These are phyloP conservation scores for Promerops cafer DNA, from an alignment of 2,113 vertebrate species.

Conservation along the genomic window DNA sequence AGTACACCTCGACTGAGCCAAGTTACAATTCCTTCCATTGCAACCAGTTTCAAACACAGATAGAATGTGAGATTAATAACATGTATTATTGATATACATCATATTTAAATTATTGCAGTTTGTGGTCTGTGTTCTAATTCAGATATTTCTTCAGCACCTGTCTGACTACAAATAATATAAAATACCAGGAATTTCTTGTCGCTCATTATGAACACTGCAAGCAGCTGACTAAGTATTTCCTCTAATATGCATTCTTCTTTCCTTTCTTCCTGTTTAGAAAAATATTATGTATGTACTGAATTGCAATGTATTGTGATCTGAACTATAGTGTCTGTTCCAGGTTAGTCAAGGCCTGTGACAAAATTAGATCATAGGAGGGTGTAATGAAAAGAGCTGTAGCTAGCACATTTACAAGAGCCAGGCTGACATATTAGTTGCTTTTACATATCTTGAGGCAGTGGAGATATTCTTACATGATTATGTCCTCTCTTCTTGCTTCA, in stretches of 20 bases:
- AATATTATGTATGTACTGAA: neutral
- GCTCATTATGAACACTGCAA: neutral
- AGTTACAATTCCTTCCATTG: neutral
- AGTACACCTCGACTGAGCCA: neutral
- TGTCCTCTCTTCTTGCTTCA: neutral
- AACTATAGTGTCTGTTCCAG: constrained; percentile 26
- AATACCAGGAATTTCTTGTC: neutral
- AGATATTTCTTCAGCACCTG: neutral
- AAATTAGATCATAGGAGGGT: constrained; percentile 42
- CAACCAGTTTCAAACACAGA: neutral
- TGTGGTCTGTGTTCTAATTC: neutral
- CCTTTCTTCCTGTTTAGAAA: neutral
- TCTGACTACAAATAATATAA: neutral
- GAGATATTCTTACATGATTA: neutral
- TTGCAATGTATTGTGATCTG: neutral
- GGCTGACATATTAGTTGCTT: constrained; percentile 23
- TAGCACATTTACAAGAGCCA: constrained; percentile 21
- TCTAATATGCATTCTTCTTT: neutral
- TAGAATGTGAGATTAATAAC: neutral
- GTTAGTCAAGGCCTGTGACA: constrained; percentile 50
- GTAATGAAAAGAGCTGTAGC: constrained; percentile 55
- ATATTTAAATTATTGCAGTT: neutral
- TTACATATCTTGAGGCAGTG: constrained; percentile 17
- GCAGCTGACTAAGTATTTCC: neutral
- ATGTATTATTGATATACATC: neutral